Conservation (phyloP, 2,888 invertebrate genomes). For the Nemoura dubitans region DNA sequence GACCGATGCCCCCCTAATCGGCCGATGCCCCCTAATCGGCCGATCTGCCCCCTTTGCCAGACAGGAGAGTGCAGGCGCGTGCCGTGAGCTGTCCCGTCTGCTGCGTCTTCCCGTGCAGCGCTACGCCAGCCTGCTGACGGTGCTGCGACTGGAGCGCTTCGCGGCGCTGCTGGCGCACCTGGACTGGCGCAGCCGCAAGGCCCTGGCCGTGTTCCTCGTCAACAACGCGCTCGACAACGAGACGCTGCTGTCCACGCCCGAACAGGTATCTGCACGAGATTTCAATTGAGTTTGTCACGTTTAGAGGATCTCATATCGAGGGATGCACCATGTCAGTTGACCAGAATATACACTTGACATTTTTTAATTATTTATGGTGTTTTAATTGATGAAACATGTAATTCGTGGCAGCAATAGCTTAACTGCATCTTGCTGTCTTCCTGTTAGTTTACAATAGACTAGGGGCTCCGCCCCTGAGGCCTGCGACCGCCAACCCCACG, state of each 20-base stretch:
- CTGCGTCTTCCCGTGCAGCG: constrained; percentile 94
- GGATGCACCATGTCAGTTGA: background rate
- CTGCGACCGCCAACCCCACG: no score
- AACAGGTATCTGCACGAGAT: constrained; percentile 80
- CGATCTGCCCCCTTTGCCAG: constrained; percentile 65
- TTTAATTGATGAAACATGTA: no score
- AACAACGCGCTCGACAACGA: constrained; percentile 91
- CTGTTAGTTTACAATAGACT: no score
- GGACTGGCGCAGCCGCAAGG: constrained; percentile 86
- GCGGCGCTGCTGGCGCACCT: constrained; percentile 86
- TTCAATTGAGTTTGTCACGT: no score
- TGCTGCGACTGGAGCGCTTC: constrained; percentile 88
- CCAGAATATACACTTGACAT: no score
- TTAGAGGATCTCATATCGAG: no score
- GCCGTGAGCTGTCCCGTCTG: constrained; percentile 91
- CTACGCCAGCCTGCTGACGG: constrained; percentile 89
- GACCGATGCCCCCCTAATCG: no score
- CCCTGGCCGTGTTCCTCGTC: constrained; percentile 87
- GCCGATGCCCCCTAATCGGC: no score
- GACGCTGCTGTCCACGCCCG: constrained; percentile 85
- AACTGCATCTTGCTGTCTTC: no score
- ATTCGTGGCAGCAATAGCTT: background rate
- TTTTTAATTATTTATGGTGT: no score
- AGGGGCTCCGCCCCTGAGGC: no score
- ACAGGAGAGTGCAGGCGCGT: constrained; percentile 80